Evolutionary conservation across 1,140 invertebrate species (phyloP).

Genomic region (Drosophila miranda): DNA sequence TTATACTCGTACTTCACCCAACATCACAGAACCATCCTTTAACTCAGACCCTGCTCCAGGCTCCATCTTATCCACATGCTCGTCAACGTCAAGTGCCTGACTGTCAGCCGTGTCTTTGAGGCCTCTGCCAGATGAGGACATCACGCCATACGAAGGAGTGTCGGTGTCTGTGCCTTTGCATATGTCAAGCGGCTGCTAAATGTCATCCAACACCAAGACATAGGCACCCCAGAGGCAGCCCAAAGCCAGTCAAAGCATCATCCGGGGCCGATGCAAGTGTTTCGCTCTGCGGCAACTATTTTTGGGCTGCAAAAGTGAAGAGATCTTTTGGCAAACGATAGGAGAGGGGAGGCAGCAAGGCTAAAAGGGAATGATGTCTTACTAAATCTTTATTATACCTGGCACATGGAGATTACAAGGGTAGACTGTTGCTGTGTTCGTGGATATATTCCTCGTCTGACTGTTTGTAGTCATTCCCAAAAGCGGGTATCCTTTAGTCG

Average conservation of each 20-base stretch:
- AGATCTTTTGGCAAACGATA: constrained; percentile 9
- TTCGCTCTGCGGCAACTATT: constrained; percentile 1
- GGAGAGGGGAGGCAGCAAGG: neutral
- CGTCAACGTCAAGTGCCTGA: constrained; percentile 57
- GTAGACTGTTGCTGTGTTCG: too few species aligned
- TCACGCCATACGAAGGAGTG: constrained; percentile 4
- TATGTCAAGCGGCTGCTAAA: constrained; percentile 60
- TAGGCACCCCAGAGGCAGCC: constrained; percentile 24
- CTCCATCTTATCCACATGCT: constrained; percentile 40
- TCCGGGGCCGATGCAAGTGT: constrained; percentile 7
- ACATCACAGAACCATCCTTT: neutral
- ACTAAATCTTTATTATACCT: constrained; percentile 21
- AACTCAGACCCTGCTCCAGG: neutral
- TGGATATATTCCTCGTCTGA: too few species aligned
- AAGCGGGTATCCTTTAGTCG: too few species aligned
- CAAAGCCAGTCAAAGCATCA: constrained; percentile 46
- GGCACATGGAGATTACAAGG: too few species aligned
- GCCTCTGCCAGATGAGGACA: constrained; percentile 34
- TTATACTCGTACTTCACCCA: constrained; percentile 39
- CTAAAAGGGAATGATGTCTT: constrained; percentile 12
- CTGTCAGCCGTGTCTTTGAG: constrained; percentile 30
- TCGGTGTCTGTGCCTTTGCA: constrained; percentile 11
- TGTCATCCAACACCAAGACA: constrained; percentile 38
- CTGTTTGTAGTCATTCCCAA: too few species aligned
- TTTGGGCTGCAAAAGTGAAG: neutral